Percentiles rank a stretch among this genome's conserved stretches.
Conservation (phyloP, 2,797 vertebrate genomes). For the Naso thynnoides region DNA sequence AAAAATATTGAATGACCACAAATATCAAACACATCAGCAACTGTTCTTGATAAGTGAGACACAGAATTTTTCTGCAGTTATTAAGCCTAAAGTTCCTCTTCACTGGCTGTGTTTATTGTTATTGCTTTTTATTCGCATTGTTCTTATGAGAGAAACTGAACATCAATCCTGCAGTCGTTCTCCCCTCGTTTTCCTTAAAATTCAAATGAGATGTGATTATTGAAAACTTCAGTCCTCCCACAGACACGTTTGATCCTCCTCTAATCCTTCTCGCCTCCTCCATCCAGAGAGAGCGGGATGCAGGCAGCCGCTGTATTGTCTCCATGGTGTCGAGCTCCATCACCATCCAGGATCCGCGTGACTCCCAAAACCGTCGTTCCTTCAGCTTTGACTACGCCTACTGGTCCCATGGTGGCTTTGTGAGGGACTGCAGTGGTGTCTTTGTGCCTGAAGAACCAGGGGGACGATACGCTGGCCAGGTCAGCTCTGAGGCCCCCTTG, state of each 20-base stretch:
- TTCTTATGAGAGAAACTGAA: no score
- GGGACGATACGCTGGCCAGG: constrained; percentile 84
- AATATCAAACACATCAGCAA: no score
- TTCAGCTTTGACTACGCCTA: constrained; percentile 88
- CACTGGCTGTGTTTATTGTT: no score
- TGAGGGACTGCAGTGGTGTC: constrained; percentile 76
- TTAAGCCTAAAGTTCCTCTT: no score
- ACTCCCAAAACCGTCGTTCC: constrained; percentile 75
- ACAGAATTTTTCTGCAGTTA: no score
- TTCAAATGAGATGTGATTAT: not conserved
- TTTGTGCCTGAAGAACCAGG: constrained; percentile 82
- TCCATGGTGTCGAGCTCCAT: constrained; percentile 85
- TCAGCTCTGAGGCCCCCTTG: constrained; percentile 32
- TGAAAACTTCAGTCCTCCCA: not conserved
- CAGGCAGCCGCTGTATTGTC: constrained; percentile 84
- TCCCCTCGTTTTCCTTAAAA: constrained; percentile 5
- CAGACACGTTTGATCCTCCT: not conserved
- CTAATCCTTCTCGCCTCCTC: not conserved
- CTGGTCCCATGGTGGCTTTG: constrained; percentile 87
- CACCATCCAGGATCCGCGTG: constrained; percentile 84
- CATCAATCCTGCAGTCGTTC: no score
- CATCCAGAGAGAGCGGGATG: constrained; percentile 85
- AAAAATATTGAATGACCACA: no score
- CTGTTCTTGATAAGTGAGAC: no score
- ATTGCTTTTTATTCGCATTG: no score